Percentiles rank a stretch among this genome's conserved stretches.
phyloP scores from a whole-genome alignment of 2,113 vertebrate species.

The Engystomops pustulosus region DNA sequence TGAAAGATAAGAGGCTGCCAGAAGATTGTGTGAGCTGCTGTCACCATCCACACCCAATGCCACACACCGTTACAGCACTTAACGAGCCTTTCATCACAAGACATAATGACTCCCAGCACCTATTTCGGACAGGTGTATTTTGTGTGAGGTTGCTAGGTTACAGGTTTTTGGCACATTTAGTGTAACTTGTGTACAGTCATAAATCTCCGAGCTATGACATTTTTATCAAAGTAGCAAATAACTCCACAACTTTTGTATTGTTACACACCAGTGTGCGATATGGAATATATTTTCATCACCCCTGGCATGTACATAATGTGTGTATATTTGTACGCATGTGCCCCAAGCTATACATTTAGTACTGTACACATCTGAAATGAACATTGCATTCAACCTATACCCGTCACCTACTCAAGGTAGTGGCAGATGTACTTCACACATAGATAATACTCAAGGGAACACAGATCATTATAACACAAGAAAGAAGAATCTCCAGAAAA shows the following conservation, averaged over 20 bases:
- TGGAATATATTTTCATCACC: not conserved
- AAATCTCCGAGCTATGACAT: too few species aligned
- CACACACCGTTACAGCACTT: not conserved
- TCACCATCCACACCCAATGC: not conserved
- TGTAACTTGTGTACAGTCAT: not conserved
- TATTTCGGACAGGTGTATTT: not conserved
- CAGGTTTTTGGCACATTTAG: not conserved
- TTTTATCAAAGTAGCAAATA: too few species aligned
- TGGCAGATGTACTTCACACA: not conserved
- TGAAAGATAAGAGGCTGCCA: not conserved
- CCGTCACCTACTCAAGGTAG: not conserved
- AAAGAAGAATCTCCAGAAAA: not conserved
- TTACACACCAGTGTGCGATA: not conserved
- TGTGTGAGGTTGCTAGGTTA: not conserved
- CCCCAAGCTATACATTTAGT: not conserved
- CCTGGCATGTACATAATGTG: not conserved
- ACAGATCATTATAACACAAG: not conserved
- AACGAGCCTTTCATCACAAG: too few species aligned
- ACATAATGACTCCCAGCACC: not conserved
- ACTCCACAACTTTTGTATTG: too few species aligned
- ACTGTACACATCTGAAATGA: not conserved
- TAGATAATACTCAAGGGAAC: not conserved
- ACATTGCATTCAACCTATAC: not conserved
- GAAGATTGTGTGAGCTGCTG: not conserved
- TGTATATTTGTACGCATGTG: too few species aligned